phyloP scores from a whole-genome alignment of 2,888 invertebrate genomes.

The Paralinhomoeus sp. region DNA sequence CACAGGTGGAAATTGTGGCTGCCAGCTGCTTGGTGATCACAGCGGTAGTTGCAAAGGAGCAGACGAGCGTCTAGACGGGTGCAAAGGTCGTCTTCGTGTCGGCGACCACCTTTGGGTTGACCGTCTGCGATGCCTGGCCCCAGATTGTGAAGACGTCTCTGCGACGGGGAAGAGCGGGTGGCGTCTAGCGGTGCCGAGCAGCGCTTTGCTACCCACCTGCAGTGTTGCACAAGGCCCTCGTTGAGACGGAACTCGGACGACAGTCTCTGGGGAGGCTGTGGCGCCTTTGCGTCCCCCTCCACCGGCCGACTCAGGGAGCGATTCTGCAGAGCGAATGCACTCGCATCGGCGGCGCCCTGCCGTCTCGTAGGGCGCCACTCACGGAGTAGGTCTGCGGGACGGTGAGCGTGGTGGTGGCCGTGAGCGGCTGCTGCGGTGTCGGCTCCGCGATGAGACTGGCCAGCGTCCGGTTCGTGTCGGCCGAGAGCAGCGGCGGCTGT shows the following conservation, averaged over 20 bases:
- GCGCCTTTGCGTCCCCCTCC: too few relatives aligned
- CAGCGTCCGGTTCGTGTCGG: neutral
- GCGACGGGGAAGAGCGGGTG: neutral
- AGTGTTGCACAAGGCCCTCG: slow-evolving; percentile 3
- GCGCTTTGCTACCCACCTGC: slow-evolving; percentile 1
- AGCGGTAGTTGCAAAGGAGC: too few relatives aligned
- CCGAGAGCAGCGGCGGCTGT: neutral
- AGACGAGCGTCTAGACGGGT: too few relatives aligned
- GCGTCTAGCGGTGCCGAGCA: neutral
- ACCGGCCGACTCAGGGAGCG: neutral
- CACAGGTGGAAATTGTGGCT: too few relatives aligned
- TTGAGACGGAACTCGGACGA: slow-evolving; percentile 1
- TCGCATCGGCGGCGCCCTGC: neutral
- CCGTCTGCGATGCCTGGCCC: slow-evolving; percentile 2
- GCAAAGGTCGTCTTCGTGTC: too few relatives aligned
- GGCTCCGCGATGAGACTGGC: slow-evolving; percentile 7
- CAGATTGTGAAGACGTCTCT: slow-evolving; percentile 5
- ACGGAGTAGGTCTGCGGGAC: slow-evolving; percentile 4
- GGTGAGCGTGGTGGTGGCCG: slow-evolving; percentile 7
- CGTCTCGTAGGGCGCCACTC: neutral
- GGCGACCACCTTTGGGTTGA: too few relatives aligned
- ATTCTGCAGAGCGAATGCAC: neutral
- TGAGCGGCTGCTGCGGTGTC: slow-evolving; percentile 5
- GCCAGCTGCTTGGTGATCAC: too few relatives aligned
- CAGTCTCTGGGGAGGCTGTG: neutral